phyloP scores from a whole-genome alignment of 2,113 vertebrate species.

The Ammodytes marinus region DNA sequence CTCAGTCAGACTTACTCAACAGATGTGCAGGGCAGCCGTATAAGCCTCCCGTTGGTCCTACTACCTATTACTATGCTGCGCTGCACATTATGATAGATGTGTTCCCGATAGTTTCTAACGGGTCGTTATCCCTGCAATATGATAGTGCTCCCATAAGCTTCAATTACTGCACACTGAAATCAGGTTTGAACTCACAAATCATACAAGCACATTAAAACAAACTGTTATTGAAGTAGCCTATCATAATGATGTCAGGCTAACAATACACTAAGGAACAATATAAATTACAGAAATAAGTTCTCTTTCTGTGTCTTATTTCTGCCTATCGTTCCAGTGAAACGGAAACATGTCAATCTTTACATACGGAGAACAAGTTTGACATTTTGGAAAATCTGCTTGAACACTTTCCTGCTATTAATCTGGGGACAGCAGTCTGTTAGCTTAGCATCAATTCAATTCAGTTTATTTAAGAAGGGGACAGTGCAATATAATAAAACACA shows the following conservation, averaged over 20 bases:
- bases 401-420: not conserved
- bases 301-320: not conserved
- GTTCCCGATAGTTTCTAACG: not conserved
- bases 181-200: not conserved
- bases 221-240: not conserved
- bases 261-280: not conserved
- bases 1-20: slow-evolving; percentile 30
- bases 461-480: no score
- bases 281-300: not conserved
- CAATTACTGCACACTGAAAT: not conserved
- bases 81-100: not conserved
- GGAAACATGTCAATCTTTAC: not conserved
- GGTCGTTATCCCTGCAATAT: slow-evolving; percentile 2
- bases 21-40: slow-evolving; percentile 5
- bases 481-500: no score
- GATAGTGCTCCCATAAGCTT: not conserved
- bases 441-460: not conserved
- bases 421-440: not conserved
- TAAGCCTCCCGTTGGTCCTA: not conserved
- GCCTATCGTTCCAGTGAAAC: not conserved
- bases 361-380: no score
- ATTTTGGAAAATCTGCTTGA: not conserved
- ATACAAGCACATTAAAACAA: not conserved
- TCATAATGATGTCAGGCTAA: not conserved
- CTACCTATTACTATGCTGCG: not conserved